These are phyloP conservation scores for Atherinomorus stipes DNA, from an alignment of 2,113 vertebrate genomes.

Conservation along the genomic window DNA sequence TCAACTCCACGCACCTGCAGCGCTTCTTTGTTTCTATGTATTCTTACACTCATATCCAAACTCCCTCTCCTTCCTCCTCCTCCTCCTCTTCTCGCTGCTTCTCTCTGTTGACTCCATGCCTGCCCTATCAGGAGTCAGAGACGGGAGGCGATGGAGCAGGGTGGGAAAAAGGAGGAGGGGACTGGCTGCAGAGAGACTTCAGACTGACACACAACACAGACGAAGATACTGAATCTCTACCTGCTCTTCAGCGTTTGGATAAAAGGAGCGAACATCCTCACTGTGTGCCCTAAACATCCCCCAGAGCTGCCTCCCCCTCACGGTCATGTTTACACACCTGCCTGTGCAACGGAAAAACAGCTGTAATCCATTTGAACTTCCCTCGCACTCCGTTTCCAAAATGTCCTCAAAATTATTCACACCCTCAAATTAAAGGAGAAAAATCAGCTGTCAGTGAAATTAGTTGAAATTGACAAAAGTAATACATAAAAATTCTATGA, in stretches of 20 bases:
- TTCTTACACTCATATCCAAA: slow-evolving; percentile 48
- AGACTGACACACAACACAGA: not conserved
- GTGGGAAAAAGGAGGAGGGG: slow-evolving; percentile 52
- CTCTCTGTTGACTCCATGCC: slow-evolving; percentile 66
- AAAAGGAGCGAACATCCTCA: not conserved
- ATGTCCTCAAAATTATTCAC: too few relatives aligned
- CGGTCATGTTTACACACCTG: too few relatives aligned
- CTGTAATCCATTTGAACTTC: too few relatives aligned
- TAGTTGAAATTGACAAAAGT: too few relatives aligned
- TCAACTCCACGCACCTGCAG: slow-evolving; percentile 74
- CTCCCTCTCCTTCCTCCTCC: slow-evolving; percentile 44
- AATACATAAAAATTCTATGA: too few relatives aligned
- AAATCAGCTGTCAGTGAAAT: too few relatives aligned
- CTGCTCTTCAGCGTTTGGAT: not conserved
- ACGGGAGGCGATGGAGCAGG: slow-evolving; percentile 37
- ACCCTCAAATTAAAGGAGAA: too few relatives aligned
- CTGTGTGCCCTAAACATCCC: not conserved
- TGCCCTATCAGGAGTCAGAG: slow-evolving; percentile 68
- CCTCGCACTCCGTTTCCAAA: too few relatives aligned
- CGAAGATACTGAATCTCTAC: not conserved
- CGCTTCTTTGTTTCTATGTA: slow-evolving; percentile 60
- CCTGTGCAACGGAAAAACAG: too few relatives aligned
- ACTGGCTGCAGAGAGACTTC: slow-evolving; percentile 36
- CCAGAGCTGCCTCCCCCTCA: too few relatives aligned
- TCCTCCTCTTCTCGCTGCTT: slow-evolving; percentile 35